Evolutionary conservation across 2,113 vertebrate genomes (phyloP), one percentile per base, ranked within the genome.

Genomic region (Siniperca chuatsi): DNA sequence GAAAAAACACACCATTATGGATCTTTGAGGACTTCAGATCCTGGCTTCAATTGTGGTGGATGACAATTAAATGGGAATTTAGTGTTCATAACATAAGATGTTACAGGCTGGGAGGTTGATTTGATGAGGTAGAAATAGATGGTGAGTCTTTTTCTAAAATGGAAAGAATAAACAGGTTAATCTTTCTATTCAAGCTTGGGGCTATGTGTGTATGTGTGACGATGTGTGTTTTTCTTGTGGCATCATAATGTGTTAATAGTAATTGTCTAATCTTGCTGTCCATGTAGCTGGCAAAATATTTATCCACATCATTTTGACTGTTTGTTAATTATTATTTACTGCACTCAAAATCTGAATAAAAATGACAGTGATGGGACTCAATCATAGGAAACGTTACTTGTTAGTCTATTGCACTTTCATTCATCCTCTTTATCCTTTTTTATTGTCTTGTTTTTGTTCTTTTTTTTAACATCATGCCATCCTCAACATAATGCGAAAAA

Each of bases 1-100:
- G 79, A 86, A 79, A 80, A 82, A 68, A 40, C 46, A 44, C 37
- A 44, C 9, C 46, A 29, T 68, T 68, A 60, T 78, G 57, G 79
- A 77, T 88, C 40, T 82, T 81, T 75, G 8, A 82, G 16, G 62
- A 61, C 10, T 44, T 81, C 5, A 40, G 64, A 58, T 83, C 54
- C n/a, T 16, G n/a, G 10, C 11, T 79, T 79, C 35, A 87, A 88
- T n/a, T 50, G 58, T 58, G 16, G 33, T 21, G 61, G 54, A 75
- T 48, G 60, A 44, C 64, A 69, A 58, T 60, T 18, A 64, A 64
- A 74, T 35, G 18, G 40, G 23, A 69, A 58, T 4, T 8, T 52
- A n/a, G 69, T 25, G 25, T 54, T 68, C 16, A 23, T 37, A 65
- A 18, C 40, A 44, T 58, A 3, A 33, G 15, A 69, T 69, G 42